Conservation (phyloP, 2,797 vertebrate species). For the Sebastiscus tertius region DNA sequence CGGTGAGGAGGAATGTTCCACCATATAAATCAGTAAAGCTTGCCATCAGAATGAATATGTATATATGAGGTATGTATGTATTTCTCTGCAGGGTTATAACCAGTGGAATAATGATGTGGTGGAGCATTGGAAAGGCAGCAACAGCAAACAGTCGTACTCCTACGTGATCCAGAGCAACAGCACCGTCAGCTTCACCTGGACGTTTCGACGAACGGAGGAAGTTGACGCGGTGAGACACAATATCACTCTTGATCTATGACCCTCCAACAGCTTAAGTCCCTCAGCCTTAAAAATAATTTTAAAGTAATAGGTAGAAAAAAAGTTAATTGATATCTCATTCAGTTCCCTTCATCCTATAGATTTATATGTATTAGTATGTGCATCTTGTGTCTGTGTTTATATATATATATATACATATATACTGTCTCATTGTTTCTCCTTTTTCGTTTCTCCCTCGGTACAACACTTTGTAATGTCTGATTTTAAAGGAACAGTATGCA, state of each 20-base stretch:
- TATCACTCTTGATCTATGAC: background rate
- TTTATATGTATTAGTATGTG: background rate
- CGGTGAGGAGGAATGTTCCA: constrained; percentile 79
- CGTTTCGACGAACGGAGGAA: constrained; percentile 88
- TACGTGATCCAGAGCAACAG: constrained; percentile 88
- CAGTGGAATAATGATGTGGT: constrained; percentile 85
- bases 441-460: background rate
- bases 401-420: background rate
- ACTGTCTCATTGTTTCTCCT: background rate
- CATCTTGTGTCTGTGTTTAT: background rate
- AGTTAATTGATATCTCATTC: background rate
- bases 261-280: background rate
- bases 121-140: constrained; percentile 90
- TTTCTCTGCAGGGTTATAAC: constrained; percentile 83
- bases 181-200: constrained; percentile 93
- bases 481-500: background rate
- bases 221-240: constrained; percentile 56
- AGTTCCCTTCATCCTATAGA: background rate
- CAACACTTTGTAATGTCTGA: background rate
- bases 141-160: constrained; percentile 91
- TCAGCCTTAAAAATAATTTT: background rate
- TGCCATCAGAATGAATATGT: background rate
- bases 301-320: too few relatives aligned
- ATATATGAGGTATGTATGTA: background rate
- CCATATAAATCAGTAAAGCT: background rate